These are phyloP conservation scores for Phoenicopterus ruber DNA, from an alignment of 2,113 vertebrate genomes.

Conservation along the genomic window DNA sequence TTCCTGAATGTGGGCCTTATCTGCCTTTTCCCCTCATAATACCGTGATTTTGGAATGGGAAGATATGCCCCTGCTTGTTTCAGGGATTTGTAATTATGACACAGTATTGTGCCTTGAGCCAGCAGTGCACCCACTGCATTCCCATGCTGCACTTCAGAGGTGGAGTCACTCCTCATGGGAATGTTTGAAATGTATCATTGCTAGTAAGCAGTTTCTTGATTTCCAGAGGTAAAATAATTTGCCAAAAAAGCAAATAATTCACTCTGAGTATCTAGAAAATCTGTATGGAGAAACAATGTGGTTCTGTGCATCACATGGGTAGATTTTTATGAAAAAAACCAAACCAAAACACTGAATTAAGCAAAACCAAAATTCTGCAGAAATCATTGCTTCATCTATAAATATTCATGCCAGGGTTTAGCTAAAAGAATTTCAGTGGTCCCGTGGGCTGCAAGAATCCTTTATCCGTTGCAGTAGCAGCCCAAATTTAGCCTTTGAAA, in stretches of 20 bases:
- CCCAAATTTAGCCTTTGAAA: neutral
- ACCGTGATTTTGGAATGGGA: neutral
- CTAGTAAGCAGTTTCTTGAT: neutral
- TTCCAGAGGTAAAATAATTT: neutral
- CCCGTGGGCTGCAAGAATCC: neutral
- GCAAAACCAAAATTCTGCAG: neutral
- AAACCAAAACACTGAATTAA: neutral
- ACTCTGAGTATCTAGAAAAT: neutral
- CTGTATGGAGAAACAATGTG: rapidly evolving
- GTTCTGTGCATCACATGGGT: neutral
- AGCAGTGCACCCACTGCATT: conserved; percentile 10
- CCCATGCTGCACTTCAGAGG: neutral
- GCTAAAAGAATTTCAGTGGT: neutral
- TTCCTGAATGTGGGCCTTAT: neutral
- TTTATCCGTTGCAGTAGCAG: neutral
- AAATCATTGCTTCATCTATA: neutral
- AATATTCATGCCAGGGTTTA: neutral
- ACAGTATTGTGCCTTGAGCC: neutral
- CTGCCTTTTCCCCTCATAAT: neutral
- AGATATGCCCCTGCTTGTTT: conserved; percentile 26
- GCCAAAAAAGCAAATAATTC: neutral
- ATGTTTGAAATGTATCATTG: neutral
- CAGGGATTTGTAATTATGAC: neutral
- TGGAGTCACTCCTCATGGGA: neutral
- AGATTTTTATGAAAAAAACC: neutral